Evolutionary conservation across 2,113 vertebrate species (phyloP).

Genomic region (Cathartes aura): DNA sequence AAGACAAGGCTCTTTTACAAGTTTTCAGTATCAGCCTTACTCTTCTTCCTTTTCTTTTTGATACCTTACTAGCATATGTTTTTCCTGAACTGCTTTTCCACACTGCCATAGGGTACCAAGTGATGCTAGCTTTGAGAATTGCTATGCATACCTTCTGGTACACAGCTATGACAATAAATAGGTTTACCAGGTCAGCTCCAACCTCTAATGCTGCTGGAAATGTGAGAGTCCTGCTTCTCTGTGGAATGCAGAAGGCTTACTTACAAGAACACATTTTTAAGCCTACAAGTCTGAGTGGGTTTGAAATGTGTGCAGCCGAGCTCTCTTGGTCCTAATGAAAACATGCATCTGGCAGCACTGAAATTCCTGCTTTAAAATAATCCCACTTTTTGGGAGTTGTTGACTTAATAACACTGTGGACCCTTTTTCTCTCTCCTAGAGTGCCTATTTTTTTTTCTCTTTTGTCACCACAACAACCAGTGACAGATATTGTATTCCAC

Average conservation of each 20-base stretch:
- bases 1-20: background rate
- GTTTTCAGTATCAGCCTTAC: background rate
- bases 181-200: background rate
- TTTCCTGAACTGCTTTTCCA: background rate
- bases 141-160: background rate
- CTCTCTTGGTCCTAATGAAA: conserved; percentile 5
- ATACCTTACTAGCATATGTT: background rate
- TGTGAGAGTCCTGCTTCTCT: background rate
- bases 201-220: background rate
- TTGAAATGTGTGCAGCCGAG: background rate
- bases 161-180: background rate
- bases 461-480: background rate
- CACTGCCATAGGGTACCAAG: background rate
- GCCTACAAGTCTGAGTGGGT: conserved; percentile 14
- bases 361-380: background rate
- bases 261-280: background rate
- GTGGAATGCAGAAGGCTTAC: background rate
- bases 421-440: background rate
- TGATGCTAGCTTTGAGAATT: background rate
- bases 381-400: background rate
- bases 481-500: background rate
- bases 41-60: background rate
- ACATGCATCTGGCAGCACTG: background rate
- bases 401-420: background rate
- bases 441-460: background rate